Conservation (phyloP, 1,140 invertebrate species). For the Cydia splendana region DNA sequence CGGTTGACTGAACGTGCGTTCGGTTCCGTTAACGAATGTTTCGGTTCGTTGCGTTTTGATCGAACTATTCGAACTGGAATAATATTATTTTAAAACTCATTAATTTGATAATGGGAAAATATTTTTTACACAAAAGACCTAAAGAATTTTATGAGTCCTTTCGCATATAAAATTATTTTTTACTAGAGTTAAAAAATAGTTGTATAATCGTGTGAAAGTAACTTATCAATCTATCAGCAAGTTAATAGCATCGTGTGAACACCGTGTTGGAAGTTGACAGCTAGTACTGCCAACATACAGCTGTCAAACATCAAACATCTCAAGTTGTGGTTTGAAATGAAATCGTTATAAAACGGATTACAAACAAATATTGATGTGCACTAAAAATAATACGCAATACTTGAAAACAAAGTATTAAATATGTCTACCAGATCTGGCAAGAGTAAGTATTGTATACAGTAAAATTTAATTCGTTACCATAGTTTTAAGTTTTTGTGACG, state of each 20-base stretch:
- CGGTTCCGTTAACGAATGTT: constrained; percentile 19
- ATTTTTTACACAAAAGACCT: background rate
- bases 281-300: constrained; percentile 21
- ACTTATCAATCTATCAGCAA: background rate
- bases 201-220: background rate
- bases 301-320: background rate
- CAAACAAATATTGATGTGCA: constrained; percentile 29
- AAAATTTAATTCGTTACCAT: background rate
- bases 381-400: constrained; percentile 4
- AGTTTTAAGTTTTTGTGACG: background rate
- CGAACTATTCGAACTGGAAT: background rate
- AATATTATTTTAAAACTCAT: too few species aligned
- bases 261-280: background rate
- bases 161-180: background rate
- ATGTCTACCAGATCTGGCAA: constrained; percentile 72
- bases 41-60: constrained; percentile 19
- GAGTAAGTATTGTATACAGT: constrained; percentile 52
- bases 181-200: background rate
- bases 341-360: constrained; percentile 32
- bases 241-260: background rate
- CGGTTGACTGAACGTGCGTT: constrained; percentile 27
- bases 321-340: constrained; percentile 23
- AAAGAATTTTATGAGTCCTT: too few species aligned
- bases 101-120: background rate
- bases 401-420: constrained; percentile 33